Evolutionary conservation across 2,113 vertebrate genomes (phyloP), one percentile per base, ranked within the genome.

Genomic region (Rhynchomys soricoides): DNA sequence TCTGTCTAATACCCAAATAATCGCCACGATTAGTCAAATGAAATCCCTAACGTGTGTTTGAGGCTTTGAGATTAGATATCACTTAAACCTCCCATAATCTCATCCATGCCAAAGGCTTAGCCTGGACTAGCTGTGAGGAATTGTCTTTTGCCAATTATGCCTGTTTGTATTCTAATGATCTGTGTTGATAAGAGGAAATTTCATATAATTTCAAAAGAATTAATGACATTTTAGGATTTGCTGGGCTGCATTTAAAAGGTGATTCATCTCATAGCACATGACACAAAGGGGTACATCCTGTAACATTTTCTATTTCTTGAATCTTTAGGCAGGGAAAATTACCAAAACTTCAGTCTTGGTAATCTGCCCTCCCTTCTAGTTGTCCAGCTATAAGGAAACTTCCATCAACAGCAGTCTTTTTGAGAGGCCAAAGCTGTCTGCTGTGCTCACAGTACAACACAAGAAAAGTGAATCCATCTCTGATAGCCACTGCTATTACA

Each of bases 71-170:
- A 97, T 98, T 94, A 92, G 43, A 78, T 95, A 62, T 74, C 86
- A 97, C 95, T 95, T 97, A 93, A 97, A 97, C 87, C 70, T 91
- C 92, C 89, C 57, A 31, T 97, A 94, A 97, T 97, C 94, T 93
- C 97, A 94, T 66, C 52, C 64, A 74, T 96, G 95, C 57, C 79
- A 45, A 93, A 29, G 71, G 79, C 97, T 89, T 96, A 96, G 82
- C 78, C 66, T 96, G 74, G 48, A 66, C 90, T 95, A 0, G 0
- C 68, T 96, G 48, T 94, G 40, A 89, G 96, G 79, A 0, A 4
- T 4, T 0, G 50, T 73, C 57, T 86, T 93, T 52, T 31, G 74
- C 43, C 83, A 86, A 31, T 93, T 90, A 31, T 40, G 45, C 13
- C 34, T 73, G 24, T 88, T 96, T 97, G 31, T 50, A 48, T 92